Conservation (phyloP, 2,113 vertebrate species). For the Trogon surrucura region DNA sequence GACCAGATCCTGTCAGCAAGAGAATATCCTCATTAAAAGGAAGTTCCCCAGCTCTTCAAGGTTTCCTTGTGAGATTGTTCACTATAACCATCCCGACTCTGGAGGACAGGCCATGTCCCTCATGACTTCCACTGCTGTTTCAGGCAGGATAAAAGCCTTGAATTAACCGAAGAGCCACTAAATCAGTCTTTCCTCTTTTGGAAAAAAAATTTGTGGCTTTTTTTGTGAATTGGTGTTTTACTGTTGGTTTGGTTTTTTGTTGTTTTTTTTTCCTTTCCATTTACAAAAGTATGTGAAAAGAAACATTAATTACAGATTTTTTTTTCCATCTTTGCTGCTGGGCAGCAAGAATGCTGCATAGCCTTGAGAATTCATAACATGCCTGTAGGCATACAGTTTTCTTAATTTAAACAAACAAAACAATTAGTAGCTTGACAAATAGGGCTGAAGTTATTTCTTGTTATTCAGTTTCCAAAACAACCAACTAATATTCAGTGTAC, state of each 20-base stretch:
- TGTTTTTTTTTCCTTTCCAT: not conserved
- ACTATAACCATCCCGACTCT: not conserved
- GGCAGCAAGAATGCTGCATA: not conserved
- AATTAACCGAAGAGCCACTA: not conserved
- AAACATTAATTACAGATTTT: not conserved
- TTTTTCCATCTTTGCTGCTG: not conserved
- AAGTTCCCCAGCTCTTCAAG: not conserved
- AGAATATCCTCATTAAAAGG: not conserved
- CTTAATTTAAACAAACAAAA: constrained; percentile 30
- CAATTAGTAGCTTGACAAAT: constrained; percentile 20
- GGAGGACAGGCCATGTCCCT: not conserved
- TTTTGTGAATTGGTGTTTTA: too few relatives aligned
- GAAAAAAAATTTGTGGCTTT: not conserved
- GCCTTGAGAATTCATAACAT: not conserved
- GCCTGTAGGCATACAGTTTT: not conserved
- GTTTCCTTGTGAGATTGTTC: not conserved
- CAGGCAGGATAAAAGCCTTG: not conserved
- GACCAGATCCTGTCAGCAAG: not conserved
- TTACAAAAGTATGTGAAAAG: not conserved
- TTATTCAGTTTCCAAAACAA: constrained; percentile 11
- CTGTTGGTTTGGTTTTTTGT: too few relatives aligned
- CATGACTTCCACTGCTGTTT: not conserved
- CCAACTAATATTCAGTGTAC: not conserved
- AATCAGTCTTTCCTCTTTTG: not conserved
- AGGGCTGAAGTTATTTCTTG: not conserved